A percentile compares a stretch with the other conserved stretches of the same genome.
Conservation (phyloP, 2,888 invertebrate genomes). For the Hofmannophila pseudospretella region DNA sequence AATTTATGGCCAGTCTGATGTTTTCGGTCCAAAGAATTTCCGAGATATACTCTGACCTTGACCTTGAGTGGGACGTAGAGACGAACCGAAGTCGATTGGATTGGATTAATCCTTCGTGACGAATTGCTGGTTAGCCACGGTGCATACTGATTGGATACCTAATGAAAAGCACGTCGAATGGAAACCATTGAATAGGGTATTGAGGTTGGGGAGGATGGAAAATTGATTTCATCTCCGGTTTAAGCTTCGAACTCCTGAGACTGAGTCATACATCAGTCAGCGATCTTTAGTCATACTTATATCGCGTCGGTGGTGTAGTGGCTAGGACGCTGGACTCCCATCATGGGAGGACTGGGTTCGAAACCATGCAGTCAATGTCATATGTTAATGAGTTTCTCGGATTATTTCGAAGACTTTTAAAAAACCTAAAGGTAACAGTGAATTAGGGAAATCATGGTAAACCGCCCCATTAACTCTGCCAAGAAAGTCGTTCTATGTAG, state of each 20-base stretch:
- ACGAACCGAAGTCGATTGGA: slow-evolving; percentile 22
- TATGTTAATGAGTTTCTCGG: too few species aligned
- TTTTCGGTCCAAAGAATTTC: slow-evolving; percentile 31
- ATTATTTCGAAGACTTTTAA: too few species aligned
- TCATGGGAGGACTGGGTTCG: too few species aligned
- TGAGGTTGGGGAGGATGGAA: slow-evolving; percentile 14
- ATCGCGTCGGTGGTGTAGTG: too few species aligned
- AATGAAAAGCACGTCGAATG: slow-evolving; percentile 50
- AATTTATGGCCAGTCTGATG: slow-evolving; percentile 56
- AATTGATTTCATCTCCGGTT: slow-evolving; percentile 9
- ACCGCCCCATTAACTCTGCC: too few species aligned
- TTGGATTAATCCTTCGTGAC: slow-evolving; percentile 64
- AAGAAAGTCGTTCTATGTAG: too few species aligned
- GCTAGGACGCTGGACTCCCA: too few species aligned
- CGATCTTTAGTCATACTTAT: too few species aligned
- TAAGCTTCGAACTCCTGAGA: background rate
- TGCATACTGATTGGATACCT: slow-evolving; percentile 57
- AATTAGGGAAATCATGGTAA: too few species aligned
- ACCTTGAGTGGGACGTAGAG: slow-evolving; percentile 35
- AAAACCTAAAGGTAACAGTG: too few species aligned
- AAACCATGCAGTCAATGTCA: too few species aligned
- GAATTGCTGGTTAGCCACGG: slow-evolving; percentile 52
- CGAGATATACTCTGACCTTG: slow-evolving; percentile 41
- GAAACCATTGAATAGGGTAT: slow-evolving; percentile 35
- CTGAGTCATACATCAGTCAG: too few species aligned